A percentile compares a stretch with the other conserved stretches of the same genome.
Conservation (phyloP, 2,113 vertebrate genomes). For the Rattus norvegicus region GRCr8 NC_086026.1:117218501-117219000, state of each 20-base stretch:
- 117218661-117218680: constrained; percentile 76
- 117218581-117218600: constrained; percentile 45
- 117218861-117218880: neutral
- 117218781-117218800: neutral
- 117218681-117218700: constrained; percentile 79
- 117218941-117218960: no score
- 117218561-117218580: constrained; percentile 70
- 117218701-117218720: constrained; percentile 69
- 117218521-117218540: neutral
- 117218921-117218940: neutral
- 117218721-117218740: constrained; percentile 74
- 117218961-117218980: neutral
- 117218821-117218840: neutral
- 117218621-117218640: constrained; percentile 32
- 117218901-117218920: neutral
- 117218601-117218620: constrained; percentile 56
- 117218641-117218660: neutral
- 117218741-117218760: constrained; percentile 11
- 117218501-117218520: neutral
- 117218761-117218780: neutral
- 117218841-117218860: neutral
- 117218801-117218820: neutral
- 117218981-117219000: neutral
- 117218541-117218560: neutral
- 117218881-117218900: neutral